Evolutionary conservation across 2,797 vertebrate species (phyloP).

Genomic region (Notolepis coatsorum): DNA sequence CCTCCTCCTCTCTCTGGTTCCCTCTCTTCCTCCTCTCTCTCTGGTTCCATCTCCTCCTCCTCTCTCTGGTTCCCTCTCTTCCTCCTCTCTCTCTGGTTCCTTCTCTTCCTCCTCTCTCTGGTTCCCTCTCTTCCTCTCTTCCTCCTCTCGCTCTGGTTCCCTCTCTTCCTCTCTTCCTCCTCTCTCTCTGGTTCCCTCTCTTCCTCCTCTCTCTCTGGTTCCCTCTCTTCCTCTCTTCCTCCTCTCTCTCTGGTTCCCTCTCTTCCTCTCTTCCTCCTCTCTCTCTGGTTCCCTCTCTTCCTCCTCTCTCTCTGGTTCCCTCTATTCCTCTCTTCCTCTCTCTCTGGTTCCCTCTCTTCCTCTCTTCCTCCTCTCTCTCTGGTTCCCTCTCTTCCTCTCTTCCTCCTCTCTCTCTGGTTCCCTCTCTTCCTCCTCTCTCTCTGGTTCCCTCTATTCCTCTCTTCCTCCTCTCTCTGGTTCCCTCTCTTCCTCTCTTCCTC

Average conservation of each 20-base stretch:
- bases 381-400: too few relatives aligned
- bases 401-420: constrained; percentile 16
- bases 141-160: constrained; percentile 41
- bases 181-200: neutral
- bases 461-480: constrained; percentile 24
- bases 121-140: neutral
- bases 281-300: neutral
- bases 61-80: neutral
- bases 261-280: neutral
- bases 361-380: neutral
- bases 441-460: neutral
- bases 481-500: too few relatives aligned
- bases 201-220: neutral
- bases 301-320: constrained; percentile 37
- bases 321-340: too few relatives aligned
- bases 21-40: too few relatives aligned
- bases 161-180: too few relatives aligned
- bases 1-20: constrained; percentile 24
- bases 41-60: neutral
- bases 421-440: neutral
- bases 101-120: neutral
- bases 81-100: constrained; percentile 15
- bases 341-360: neutral
- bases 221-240: neutral
- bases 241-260: constrained; percentile 19